Base-by-base conservation (phyloP, 2,113 vertebrate genomes). In the Gambusia affinis region DNA sequence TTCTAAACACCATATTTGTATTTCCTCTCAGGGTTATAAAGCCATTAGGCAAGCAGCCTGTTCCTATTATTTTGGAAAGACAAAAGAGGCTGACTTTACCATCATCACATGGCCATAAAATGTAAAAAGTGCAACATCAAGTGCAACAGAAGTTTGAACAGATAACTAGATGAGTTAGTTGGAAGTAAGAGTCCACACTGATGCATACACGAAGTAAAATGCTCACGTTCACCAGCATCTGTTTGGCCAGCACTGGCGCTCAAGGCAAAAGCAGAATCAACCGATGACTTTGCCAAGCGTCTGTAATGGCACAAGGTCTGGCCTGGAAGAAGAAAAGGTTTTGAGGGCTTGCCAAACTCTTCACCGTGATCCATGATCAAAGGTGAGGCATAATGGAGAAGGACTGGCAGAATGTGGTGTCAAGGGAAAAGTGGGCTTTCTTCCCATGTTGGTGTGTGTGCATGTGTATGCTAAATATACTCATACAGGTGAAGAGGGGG, bases 281-380 rank as follows among this genome's bases (percentile, higher is more conserved):
- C 74, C 11, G 8, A 68, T 68, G 70, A 66, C 67, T 63, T 60
- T 37, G 82, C 81, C 72, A 83, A 75, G 12, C 33, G 4, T 76
- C 44, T 83, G 70, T 71, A 64, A 81, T 80, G 79, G 86, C 82
- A 85, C 44, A 72, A 70, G 77, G 71, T 60, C 77, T 87, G 86
- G 86, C 86, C 82, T 90, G 86, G 73, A 61, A 54, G 1, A 14
- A 61, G 35, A 79, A 24, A 42, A 39, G 61, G 60, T 63, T 86
- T 71, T 75, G 83, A 91, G 80, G 75, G 63, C 29, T 74, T 10
- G 86, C 90, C 91, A 89, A 81, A 85, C 66, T 73, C 82, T 64
- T 77, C 72, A 82, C 60, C 78, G 70, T 71, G 85, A 79, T 70
- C 75, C 73, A 11, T 81, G 87, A 93, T 91, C 86, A 92, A 89